These are phyloP conservation scores for Portunus trituberculatus DNA, from an alignment of 1,140 invertebrate species.

Conservation along the genomic window DNA sequence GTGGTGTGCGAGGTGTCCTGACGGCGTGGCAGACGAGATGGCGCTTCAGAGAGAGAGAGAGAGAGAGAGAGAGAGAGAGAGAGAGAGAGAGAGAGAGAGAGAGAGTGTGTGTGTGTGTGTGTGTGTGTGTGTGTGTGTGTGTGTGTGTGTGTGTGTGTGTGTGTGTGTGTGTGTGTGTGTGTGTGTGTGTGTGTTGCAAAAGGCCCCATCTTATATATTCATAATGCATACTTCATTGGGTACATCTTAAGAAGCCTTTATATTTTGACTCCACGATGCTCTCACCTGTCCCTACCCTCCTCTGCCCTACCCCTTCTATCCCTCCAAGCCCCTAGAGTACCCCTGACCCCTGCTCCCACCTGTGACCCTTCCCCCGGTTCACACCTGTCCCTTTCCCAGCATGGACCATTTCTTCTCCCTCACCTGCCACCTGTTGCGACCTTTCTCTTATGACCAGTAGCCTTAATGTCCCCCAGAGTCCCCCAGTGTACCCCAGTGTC, in stretches of 20 bases:
- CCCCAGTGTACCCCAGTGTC: no score
- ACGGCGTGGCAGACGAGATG: not conserved
- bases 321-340: not conserved
- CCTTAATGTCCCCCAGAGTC: no score
- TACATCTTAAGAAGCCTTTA: not conserved
- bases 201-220: not conserved
- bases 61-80: conserved; percentile 60
- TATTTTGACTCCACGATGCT: not conserved
- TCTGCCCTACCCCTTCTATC: not conserved
- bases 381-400: not conserved
- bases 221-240: not conserved
- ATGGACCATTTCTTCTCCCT: not conserved
- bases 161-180: not conserved
- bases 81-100: conserved; percentile 63
- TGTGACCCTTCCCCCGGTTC: not conserved
- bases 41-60: conserved; percentile 35
- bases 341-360: not conserved
- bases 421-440: no score
- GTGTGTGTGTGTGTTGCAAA: not conserved
- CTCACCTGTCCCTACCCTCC: not conserved
- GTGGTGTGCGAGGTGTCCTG: not conserved
- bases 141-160: not conserved
- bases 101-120: not conserved
- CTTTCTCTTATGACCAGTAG: not conserved
- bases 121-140: not conserved